A percentile compares a stretch with the other conserved stretches of the same genome.
Conservation (phyloP, 1,140 invertebrate genomes). For the Holotrichia oblita region DNA sequence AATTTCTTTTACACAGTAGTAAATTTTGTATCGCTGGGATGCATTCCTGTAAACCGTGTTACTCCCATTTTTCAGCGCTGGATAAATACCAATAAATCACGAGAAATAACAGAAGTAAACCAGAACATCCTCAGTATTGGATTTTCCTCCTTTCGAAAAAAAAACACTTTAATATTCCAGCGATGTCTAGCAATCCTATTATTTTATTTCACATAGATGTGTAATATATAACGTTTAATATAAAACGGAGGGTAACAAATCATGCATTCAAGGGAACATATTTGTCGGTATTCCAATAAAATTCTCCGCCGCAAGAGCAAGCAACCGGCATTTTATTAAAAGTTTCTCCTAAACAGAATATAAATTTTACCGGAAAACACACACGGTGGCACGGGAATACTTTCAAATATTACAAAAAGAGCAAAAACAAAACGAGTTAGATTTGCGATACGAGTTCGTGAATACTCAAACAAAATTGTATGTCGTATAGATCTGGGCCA, state of each 20-base stretch:
- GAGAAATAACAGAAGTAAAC: not conserved
- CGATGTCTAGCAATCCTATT: slow-evolving; percentile 12
- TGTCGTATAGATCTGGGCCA: slow-evolving; percentile 57
- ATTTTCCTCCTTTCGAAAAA: not conserved
- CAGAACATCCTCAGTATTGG: not conserved
- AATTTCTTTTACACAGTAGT: too few species aligned
- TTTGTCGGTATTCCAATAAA: slow-evolving; percentile 44
- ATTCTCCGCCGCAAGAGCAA: slow-evolving; percentile 36
- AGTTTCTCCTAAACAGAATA: slow-evolving; percentile 39
- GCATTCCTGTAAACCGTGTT: too few species aligned
- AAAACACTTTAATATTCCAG: slow-evolving; percentile 7
- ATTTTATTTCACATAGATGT: slow-evolving; percentile 26
- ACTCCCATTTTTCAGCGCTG: too few species aligned
- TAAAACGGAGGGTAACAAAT: slow-evolving; percentile 37
- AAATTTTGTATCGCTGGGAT: too few species aligned
- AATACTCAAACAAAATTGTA: slow-evolving; percentile 55
- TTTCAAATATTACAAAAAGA: slow-evolving; percentile 42
- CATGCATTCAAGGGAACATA: slow-evolving; percentile 37
- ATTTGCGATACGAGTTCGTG: slow-evolving; percentile 54
- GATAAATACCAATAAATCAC: not conserved
- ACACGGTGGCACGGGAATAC: slow-evolving; percentile 23
- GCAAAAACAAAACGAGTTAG: slow-evolving; percentile 45
- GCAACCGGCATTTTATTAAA: slow-evolving; percentile 35
- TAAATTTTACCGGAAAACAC: slow-evolving; percentile 38
- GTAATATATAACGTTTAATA: slow-evolving; percentile 36